phyloP scores from a whole-genome alignment of 1,140 invertebrate species.

The Rhyzopertha dominica region DNA sequence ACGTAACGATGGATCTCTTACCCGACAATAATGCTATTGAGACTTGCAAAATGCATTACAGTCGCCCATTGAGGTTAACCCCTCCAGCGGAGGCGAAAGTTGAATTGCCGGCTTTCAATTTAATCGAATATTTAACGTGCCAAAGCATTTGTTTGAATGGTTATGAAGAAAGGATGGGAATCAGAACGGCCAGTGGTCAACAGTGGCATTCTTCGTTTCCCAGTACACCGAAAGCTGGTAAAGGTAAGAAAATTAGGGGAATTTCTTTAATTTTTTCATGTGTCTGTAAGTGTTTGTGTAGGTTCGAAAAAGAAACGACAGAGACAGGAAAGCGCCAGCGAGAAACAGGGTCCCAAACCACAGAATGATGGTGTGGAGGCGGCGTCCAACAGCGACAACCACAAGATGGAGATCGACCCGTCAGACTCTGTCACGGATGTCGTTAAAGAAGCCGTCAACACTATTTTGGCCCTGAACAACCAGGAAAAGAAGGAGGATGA shows the following conservation, averaged over 20 bases:
- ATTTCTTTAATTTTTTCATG: neutral
- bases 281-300: conserved; percentile 6
- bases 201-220: conserved; percentile 11
- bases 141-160: conserved; percentile 68
- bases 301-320: conserved; percentile 20
- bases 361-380: conserved; percentile 1
- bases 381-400: conserved; percentile 20
- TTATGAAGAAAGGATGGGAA: conserved; percentile 62
- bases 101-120: conserved; percentile 63
- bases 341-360: conserved; percentile 14
- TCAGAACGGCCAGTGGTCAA: conserved; percentile 49
- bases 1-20: conserved; percentile 26
- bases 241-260: conserved; percentile 1
- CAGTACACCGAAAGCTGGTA: conserved; percentile 10
- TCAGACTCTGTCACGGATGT: conserved; percentile 20
- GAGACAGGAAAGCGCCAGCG: conserved; percentile 21
- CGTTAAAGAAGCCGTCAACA: conserved; percentile 38
- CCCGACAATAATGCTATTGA: conserved; percentile 25
- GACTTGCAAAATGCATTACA: conserved; percentile 20
- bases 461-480: conserved; percentile 32
- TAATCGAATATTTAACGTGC: conserved; percentile 67
- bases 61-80: conserved; percentile 44
- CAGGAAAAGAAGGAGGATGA: conserved; percentile 16
- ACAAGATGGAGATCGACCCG: conserved; percentile 18
- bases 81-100: conserved; percentile 56